Evolutionary conservation across 2,888 invertebrate genomes (phyloP), one percentile per base, ranked within the genome.

Genomic region (Cheilosia impressa): DNA sequence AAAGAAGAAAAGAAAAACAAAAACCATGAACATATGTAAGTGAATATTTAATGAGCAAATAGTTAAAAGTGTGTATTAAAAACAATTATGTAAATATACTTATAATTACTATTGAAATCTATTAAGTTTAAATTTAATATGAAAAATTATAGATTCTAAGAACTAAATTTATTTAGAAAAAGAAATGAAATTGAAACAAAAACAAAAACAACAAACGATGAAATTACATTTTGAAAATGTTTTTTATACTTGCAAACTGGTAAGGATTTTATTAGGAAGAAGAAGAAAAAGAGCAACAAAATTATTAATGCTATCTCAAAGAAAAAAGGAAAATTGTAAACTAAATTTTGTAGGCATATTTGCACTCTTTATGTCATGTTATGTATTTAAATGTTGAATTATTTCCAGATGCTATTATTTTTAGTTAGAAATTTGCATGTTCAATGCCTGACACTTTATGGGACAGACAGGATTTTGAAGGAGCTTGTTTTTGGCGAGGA

Each of bases 161-260:
- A 60, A 72, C 19, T 52, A 53, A 78, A 84, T 76, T 87, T 76
- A 68, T 79, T 84, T 84, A 87, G 79, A 80, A 65, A 84, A 38
- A 71, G 41, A 27, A 27, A 53, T 19, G 53, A 60, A 60, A 58
- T 22, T 17, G 7, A 47, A 24, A 27, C 6, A 6, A 72, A 69
- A 63, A 27, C 4, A 85, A 41, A 75, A 50, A 58, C n/a, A 22
- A 22, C 34, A 57, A 72, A 57, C 31, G 66, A 62, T 31, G 38
- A 69, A 73, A 84, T 45, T 45, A 50, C 75, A 76, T 85, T 85
- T 81, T 76, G 63, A 85, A 81, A 81, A 81, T 81, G 72, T 85
- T 85, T 85, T 85, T 85, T 85, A 85, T 73, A 81, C 85, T 85
- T 77, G 72, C 75, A 77, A 72, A 84, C 76, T 76, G 81, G 85